These are phyloP conservation scores for Athene noctua DNA, from an alignment of 2,113 vertebrate genomes.

Conservation along the genomic window DNA sequence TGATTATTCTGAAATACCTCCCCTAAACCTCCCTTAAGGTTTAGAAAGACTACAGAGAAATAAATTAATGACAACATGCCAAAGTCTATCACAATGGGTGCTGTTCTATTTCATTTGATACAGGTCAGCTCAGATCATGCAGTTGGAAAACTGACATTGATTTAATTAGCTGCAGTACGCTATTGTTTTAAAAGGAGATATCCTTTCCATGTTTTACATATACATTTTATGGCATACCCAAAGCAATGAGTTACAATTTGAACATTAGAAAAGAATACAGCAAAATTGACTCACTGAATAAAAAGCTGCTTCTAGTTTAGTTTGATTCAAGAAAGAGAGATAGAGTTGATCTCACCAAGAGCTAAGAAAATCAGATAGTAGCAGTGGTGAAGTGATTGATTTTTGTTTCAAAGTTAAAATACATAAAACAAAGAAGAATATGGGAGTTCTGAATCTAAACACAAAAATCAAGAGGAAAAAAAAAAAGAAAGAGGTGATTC, in stretches of 20 bases:
- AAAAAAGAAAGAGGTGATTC: too few relatives aligned
- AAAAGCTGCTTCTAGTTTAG: not conserved
- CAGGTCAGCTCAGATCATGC: slow-evolving; percentile 24
- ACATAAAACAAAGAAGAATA: not conserved
- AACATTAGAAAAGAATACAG: not conserved
- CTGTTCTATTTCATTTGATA: slow-evolving; percentile 19
- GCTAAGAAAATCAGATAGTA: not conserved
- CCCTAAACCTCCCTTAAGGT: slow-evolving; percentile 2
- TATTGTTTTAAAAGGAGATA: not conserved
- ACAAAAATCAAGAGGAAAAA: not conserved
- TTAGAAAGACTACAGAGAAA: slow-evolving; percentile 17
- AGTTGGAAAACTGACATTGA: slow-evolving; percentile 1
- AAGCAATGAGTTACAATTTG: not conserved
- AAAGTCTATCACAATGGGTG: slow-evolving; percentile 1
- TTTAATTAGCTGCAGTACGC: slow-evolving; percentile 31
- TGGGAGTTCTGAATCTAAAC: not conserved
- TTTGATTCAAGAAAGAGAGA: not conserved
- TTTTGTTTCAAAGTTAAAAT: not conserved
- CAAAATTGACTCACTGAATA: not conserved
- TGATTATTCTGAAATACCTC: slow-evolving; percentile 36
- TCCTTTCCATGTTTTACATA: not conserved
- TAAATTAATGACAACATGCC: slow-evolving; percentile 32
- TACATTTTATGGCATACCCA: not conserved
- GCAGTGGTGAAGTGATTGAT: not conserved
- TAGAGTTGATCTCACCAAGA: not conserved